Conservation (phyloP, 2,888 invertebrate genomes). For the Coelinius sp. region DNA sequence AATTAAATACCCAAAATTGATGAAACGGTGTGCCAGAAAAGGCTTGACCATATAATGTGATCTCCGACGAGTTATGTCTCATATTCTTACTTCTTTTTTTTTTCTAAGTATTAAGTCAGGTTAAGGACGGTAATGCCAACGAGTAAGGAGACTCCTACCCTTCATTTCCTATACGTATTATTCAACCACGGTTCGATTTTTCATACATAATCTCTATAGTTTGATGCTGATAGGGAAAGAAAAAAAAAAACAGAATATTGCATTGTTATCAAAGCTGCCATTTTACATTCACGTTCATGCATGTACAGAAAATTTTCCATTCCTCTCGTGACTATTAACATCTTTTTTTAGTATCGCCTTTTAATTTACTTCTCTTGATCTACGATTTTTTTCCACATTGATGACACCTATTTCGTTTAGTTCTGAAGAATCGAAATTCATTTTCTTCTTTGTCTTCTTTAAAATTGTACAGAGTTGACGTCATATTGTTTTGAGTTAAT, state of each 20-base stretch:
- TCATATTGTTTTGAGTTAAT: too few species aligned
- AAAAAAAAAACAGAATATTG: too few species aligned
- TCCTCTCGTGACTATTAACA: too few species aligned
- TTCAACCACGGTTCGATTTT: slow-evolving; percentile 30
- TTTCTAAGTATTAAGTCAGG: background rate
- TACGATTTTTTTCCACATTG: background rate
- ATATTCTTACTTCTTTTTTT: slow-evolving; percentile 4
- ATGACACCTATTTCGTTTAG: too few species aligned
- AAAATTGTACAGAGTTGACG: background rate
- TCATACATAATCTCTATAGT: slow-evolving; percentile 1
- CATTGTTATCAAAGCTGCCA: too few species aligned
- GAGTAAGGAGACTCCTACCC: background rate
- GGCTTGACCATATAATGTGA: background rate
- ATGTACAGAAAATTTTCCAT: too few species aligned
- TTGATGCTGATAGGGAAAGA: too few species aligned
- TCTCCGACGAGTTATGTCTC: background rate
- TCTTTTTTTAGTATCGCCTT: too few species aligned
- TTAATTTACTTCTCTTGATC: too few species aligned
- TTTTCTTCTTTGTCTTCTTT: too few species aligned
- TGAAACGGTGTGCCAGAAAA: background rate
- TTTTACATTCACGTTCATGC: too few species aligned
- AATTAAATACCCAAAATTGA: background rate
- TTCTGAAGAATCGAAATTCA: background rate
- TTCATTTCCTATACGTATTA: background rate
- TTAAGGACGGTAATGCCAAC: slow-evolving; percentile 2